These are phyloP conservation scores for Stictocephala bisonia DNA, from an alignment of 2,888 invertebrate genomes.

Conservation along the genomic window DNA sequence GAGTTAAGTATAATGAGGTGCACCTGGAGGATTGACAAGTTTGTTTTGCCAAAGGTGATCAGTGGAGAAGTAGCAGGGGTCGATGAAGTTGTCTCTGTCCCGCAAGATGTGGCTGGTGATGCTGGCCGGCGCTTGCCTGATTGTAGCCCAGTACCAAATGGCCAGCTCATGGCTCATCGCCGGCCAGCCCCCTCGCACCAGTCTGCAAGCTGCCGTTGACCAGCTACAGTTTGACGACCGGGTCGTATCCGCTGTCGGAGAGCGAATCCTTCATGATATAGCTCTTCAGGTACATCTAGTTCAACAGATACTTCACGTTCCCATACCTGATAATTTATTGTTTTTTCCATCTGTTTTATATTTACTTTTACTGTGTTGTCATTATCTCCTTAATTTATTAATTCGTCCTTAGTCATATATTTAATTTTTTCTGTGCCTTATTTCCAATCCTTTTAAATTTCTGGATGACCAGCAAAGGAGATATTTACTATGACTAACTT, in stretches of 20 bases:
- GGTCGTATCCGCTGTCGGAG: constrained; percentile 43
- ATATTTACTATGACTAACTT: too few relatives aligned
- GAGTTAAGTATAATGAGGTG: too few relatives aligned
- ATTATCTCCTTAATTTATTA: too few relatives aligned
- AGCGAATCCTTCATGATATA: constrained; percentile 42
- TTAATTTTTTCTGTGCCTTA: too few relatives aligned
- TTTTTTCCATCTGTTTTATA: too few relatives aligned
- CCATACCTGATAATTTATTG: background rate
- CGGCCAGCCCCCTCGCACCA: constrained; percentile 2
- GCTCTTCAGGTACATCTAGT: constrained; percentile 24
- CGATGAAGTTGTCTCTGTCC: constrained; percentile 48
- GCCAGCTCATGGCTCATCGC: constrained; percentile 63
- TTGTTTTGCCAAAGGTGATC: constrained; percentile 8
- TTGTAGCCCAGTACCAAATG: constrained; percentile 74
- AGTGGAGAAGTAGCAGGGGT: constrained; percentile 1
- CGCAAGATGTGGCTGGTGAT: constrained; percentile 74
- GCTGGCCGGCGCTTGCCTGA: constrained; percentile 72
- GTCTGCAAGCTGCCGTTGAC: constrained; percentile 55
- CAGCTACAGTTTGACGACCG: constrained; percentile 50
- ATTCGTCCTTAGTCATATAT: too few relatives aligned
- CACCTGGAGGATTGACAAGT: background rate
- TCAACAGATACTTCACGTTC: background rate
- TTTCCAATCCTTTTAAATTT: too few relatives aligned
- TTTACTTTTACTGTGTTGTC: too few relatives aligned
- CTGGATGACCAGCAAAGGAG: too few relatives aligned